phyloP scores from a whole-genome alignment of 2,113 vertebrate genomes.

The Malurus elegans region DNA sequence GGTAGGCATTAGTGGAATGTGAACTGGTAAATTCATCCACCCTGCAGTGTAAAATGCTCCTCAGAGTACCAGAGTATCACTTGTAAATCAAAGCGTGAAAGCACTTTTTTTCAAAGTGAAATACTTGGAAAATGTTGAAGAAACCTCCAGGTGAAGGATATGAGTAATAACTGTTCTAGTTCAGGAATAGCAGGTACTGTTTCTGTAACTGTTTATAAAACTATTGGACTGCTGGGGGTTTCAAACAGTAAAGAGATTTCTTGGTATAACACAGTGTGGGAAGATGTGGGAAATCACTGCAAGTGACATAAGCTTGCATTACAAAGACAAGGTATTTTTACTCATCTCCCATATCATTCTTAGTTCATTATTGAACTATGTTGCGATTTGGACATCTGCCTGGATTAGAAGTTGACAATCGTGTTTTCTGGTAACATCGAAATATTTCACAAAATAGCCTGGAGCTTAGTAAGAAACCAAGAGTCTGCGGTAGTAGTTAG shows the following conservation, averaged over 20 bases:
- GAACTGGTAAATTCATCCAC: not conserved
- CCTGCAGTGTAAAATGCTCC: not conserved
- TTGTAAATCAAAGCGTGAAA: not conserved
- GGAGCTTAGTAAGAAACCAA: not conserved
- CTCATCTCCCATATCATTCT: not conserved
- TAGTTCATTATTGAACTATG: not conserved
- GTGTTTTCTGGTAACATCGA: not conserved
- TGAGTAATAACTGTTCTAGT: not conserved
- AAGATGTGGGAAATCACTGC: not conserved
- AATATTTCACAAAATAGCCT: not conserved
- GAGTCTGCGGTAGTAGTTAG: not conserved
- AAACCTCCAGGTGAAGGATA: not conserved
- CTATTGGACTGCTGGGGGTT: not conserved
- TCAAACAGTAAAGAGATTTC: not conserved
- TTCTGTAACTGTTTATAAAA: not conserved
- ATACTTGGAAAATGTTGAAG: not conserved
- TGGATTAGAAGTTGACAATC: not conserved
- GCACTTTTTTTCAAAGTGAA: not conserved
- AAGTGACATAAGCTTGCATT: not conserved
- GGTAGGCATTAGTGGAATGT: not conserved
- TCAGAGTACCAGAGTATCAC: not conserved
- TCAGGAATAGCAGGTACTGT: not conserved
- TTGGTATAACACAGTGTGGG: not conserved
- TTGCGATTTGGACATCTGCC: not conserved
- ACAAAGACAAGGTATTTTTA: not conserved